These are phyloP conservation scores for Eulemur macaco DNA, from an alignment of 2,113 vertebrate species.

Conservation along the genomic window DNA sequence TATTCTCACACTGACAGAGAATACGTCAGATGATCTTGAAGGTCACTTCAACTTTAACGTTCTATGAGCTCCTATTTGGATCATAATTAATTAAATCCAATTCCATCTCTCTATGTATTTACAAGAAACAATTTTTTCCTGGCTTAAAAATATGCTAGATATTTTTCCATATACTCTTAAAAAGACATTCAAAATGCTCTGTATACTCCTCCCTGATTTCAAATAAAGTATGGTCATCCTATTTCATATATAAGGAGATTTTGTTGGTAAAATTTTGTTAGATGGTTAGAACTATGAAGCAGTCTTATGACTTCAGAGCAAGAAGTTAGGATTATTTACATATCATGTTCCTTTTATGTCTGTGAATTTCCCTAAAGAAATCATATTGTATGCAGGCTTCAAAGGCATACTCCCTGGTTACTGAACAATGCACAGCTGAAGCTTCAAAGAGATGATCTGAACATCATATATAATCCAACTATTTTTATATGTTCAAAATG, in stretches of 20 bases:
- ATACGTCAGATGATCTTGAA: neutral
- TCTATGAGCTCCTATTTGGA: neutral
- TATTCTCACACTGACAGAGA: neutral
- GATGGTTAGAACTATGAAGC: neutral
- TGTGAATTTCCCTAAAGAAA: neutral
- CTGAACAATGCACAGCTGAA: neutral
- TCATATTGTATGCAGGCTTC: neutral
- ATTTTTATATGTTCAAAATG: neutral
- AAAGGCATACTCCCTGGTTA: neutral
- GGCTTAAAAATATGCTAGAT: neutral
- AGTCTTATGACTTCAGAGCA: neutral
- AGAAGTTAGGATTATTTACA: neutral
- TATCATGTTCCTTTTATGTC: neutral
- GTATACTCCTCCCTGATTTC: neutral
- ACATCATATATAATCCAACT: neutral
- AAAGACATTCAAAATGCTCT: neutral
- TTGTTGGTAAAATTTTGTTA: neutral
- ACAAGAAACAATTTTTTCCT: neutral
- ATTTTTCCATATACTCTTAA: conserved; percentile 16
- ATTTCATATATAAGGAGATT: neutral
- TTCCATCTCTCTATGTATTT: neutral
- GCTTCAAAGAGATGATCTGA: neutral
- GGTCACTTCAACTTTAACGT: neutral
- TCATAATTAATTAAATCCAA: neutral
- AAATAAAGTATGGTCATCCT: neutral